Evolutionary conservation across 2,797 vertebrate species (phyloP).

Genomic region (Pyrocephalus nanus): DNA sequence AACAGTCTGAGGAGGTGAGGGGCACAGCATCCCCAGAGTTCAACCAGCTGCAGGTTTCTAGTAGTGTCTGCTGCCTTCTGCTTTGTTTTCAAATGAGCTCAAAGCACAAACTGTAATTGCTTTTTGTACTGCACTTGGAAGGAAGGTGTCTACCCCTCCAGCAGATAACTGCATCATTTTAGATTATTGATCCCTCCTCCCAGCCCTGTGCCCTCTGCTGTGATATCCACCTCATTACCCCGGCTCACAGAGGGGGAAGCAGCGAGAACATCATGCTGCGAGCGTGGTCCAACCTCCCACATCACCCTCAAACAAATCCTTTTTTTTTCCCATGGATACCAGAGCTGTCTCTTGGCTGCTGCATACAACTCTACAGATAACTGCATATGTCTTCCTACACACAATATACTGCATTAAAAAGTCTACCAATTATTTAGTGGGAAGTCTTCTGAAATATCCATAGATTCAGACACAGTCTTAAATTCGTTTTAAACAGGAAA

Average conservation of each 20-base stretch:
- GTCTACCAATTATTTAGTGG: background rate
- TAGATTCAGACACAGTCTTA: background rate
- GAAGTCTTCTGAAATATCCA: background rate
- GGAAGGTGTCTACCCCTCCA: background rate
- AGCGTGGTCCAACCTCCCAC: background rate
- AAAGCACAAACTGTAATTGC: background rate
- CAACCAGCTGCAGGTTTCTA: background rate
- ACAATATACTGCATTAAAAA: background rate
- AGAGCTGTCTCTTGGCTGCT: background rate
- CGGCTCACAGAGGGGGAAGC: background rate
- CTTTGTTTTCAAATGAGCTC: conserved; percentile 30
- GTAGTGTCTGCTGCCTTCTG: background rate
- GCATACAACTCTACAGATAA: background rate
- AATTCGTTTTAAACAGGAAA: background rate
- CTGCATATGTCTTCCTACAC: background rate
- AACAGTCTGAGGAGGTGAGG: background rate
- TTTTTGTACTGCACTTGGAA: background rate
- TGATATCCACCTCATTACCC: background rate
- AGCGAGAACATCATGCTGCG: background rate
- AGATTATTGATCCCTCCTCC: background rate
- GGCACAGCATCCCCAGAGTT: background rate
- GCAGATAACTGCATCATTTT: background rate
- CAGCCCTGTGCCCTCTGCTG: background rate
- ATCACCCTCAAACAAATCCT: background rate
- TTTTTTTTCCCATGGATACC: background rate